Evolutionary conservation across 2,113 vertebrate genomes (phyloP).

Genomic region (Rhinopomastus cyanomelas): DNA sequence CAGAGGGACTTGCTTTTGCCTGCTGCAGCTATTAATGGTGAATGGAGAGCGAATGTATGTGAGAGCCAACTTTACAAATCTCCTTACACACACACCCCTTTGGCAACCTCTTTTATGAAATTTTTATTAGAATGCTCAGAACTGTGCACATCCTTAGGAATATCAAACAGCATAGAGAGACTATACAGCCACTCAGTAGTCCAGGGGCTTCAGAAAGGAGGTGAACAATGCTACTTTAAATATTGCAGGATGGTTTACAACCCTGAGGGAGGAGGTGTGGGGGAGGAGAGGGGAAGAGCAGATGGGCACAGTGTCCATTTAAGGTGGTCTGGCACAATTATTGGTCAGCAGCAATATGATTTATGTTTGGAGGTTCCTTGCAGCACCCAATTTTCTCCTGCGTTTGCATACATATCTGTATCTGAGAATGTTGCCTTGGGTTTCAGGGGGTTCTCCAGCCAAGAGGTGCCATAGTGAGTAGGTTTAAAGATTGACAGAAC

Average conservation of each 20-base stretch:
- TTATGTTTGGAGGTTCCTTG: not conserved
- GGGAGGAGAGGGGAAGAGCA: conserved; percentile 59
- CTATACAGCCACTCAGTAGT: conserved; percentile 53
- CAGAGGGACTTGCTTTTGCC: conserved; percentile 5
- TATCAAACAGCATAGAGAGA: conserved; percentile 64
- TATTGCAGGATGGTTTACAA: conserved; percentile 67
- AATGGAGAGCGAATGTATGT: not conserved
- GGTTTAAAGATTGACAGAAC: not conserved
- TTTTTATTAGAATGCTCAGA: conserved; percentile 72
- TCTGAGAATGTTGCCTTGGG: not conserved
- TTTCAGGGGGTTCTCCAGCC: not conserved
- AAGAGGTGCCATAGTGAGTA: not conserved
- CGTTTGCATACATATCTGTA: not conserved
- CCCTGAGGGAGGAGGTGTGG: conserved; percentile 57
- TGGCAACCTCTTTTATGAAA: conserved; percentile 70
- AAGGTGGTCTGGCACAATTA: conserved; percentile 69
- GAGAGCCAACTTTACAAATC: conserved; percentile 28
- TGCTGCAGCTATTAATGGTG: conserved; percentile 27
- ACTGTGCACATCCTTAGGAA: conserved; percentile 66
- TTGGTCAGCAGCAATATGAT: conserved; percentile 30
- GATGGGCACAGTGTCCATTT: conserved; percentile 68
- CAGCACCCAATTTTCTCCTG: not conserved
- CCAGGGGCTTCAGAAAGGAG: conserved; percentile 35
- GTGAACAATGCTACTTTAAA: conserved; percentile 68
- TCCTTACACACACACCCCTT: conserved; percentile 5